Evolutionary conservation across 2,888 invertebrate species (phyloP).

Genomic region (Pyrocoelia pectoralis): DNA sequence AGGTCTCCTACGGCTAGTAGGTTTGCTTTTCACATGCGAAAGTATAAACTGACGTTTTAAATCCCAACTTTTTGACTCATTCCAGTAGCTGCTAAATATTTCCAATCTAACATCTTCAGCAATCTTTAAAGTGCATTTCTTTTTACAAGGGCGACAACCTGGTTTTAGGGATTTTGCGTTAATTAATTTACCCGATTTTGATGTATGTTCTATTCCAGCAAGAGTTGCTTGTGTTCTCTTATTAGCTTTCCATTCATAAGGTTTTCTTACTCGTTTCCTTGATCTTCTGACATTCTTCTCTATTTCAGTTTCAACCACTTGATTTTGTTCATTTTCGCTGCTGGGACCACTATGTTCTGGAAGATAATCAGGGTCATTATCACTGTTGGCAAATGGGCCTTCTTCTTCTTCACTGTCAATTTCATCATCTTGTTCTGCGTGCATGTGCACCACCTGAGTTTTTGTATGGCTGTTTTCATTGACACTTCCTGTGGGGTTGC

Average conservation of each 20-base stretch:
- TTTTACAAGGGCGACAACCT: slow-evolving; percentile 2
- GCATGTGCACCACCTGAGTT: not conserved
- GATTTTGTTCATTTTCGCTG: not conserved
- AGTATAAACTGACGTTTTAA: no score
- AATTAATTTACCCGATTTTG: slow-evolving; percentile 1
- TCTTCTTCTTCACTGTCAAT: not conserved
- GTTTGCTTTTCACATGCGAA: slow-evolving; percentile 7
- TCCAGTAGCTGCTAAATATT: no score
- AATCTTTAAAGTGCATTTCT: slow-evolving; percentile 7
- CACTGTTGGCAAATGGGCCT: slow-evolving; percentile 1
- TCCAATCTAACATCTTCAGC: slow-evolving; percentile 2
- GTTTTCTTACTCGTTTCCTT: slow-evolving; percentile 5
- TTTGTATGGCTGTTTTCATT: not conserved
- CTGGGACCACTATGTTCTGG: not conserved
- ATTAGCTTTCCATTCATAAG: not conserved
- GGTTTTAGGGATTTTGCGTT: slow-evolving; percentile 6
- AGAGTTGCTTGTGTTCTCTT: slow-evolving; percentile 1
- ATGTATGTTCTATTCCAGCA: slow-evolving; percentile 7
- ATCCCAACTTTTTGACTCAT: no score
- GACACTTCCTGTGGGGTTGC: not conserved
- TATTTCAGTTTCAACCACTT: not conserved
- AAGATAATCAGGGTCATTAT: not conserved
- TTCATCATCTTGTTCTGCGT: not conserved
- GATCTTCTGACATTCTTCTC: not conserved
- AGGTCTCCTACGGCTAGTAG: slow-evolving; percentile 3